These are phyloP conservation scores for Henricia sp. DNA, from an alignment of 53 echinoderm and acorn worm species.

Conservation along the genomic window DNA sequence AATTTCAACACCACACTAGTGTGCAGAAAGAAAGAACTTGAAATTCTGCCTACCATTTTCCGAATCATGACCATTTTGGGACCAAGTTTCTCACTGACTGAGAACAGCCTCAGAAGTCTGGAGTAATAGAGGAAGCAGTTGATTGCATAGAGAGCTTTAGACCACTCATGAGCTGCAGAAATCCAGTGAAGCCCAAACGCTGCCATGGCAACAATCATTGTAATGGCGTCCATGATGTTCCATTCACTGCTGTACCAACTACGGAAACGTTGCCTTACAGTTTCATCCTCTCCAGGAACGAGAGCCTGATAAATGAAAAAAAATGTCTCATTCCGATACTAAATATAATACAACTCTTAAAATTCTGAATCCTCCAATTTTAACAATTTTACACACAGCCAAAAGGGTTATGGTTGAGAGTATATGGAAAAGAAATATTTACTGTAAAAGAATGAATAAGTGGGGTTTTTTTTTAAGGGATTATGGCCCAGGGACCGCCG, in stretches of 20 bases:
- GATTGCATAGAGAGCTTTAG: conserved; percentile 72
- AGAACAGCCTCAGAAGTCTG: conserved; percentile 73
- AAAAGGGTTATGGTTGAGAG: too few species aligned
- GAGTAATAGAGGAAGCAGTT: conserved; percentile 76
- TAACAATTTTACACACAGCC: too few species aligned
- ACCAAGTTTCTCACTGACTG: conserved; percentile 72
- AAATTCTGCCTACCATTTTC: conserved; percentile 74
- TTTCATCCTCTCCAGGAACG: conserved; percentile 43
- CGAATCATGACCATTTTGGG: conserved; percentile 96
- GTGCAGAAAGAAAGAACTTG: background rate
- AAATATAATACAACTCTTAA: too few species aligned
- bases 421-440: too few species aligned
- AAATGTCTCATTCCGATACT: too few species aligned
- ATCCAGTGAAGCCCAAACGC: conserved; percentile 81
- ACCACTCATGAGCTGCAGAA: conserved; percentile 21
- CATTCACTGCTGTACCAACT: conserved; percentile 75
- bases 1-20: too few species aligned
- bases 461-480: too few species aligned
- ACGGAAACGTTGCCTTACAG: conserved; percentile 56
- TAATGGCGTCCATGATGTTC: conserved; percentile 79
- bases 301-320: conserved; percentile 37
- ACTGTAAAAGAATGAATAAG: too few species aligned
- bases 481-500: too few species aligned
- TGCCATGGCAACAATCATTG: conserved; percentile 42
- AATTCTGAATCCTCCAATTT: too few species aligned